Base-by-base conservation (phyloP, 2,113 vertebrate genomes). In the Urocitellus parryii region DNA sequence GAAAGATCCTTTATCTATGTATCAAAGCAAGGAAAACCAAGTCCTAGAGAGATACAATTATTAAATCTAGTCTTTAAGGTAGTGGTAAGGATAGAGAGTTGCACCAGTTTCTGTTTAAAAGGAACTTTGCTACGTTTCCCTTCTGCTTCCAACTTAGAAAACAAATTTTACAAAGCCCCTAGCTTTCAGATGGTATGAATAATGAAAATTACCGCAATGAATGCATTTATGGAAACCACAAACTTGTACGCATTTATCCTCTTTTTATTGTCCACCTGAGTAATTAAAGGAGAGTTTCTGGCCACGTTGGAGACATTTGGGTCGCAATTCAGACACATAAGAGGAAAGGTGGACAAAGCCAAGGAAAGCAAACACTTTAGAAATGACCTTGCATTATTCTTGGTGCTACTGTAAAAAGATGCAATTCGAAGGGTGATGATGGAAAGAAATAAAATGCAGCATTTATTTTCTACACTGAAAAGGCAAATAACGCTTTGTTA, bases 381-480 rank as follows among this genome's bases (percentile, higher is more conserved):
- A 96, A 87, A 94, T 96, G 73, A 95, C 78, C 88, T 97, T 97
- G 82, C 0, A 2, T 92, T 20, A 92, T 84, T 29, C 77, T 80
- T 53, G 1, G 42, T 5, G 82, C 18, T 34, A 0, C 1, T 82
- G 53, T 88, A 97, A 85, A 74, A 91, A 92, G 84, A 96, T 32
- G 17, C 68, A 63, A 16, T 79, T n/a, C 93, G 78, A 97, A 97
- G 82, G 80, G 42, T 11, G 42, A 8, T 32, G 42, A 90, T 90
- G 16, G 48, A 97, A 76, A 90, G 5, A 29, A 96, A 89, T 88
- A 95, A 98, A 96, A 96, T 53, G 67, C 72, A 97, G 13, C 17
- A 95, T 96, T 93, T 81, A 94, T 97, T 98, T 92, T 88, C 94
- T 76, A 87, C n/a, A n/a, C 83, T 95, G 95, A 93, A 96, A 97